These are phyloP conservation scores for Acrocephalus scirpaceus DNA, from an alignment of 2,797 vertebrate genomes.

Conservation along the genomic window DNA sequence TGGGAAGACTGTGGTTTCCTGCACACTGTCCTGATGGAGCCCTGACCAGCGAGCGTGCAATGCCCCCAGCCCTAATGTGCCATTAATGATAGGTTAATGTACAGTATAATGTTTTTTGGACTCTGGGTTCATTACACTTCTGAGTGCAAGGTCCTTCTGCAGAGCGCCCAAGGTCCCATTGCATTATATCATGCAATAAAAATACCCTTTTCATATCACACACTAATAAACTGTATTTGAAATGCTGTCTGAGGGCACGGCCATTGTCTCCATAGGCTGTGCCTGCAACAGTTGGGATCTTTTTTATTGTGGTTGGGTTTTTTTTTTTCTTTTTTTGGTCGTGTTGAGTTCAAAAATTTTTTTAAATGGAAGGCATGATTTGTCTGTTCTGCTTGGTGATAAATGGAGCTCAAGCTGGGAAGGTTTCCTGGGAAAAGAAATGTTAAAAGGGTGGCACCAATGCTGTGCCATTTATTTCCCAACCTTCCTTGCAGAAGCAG, in stretches of 20 bases:
- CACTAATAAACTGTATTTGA: slow-evolving; percentile 84
- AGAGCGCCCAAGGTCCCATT: slow-evolving; percentile 79
- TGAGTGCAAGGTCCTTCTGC: slow-evolving; percentile 81
- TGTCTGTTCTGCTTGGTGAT: not conserved
- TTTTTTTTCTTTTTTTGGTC: not conserved
- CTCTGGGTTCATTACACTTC: slow-evolving; percentile 83
- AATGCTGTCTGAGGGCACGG: slow-evolving; percentile 73
- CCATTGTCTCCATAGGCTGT: slow-evolving; percentile 40
- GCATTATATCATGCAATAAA: slow-evolving; percentile 84
- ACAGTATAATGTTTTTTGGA: slow-evolving; percentile 81
- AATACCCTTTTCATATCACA: slow-evolving; percentile 82
- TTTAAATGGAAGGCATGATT: not conserved
- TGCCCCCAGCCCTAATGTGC: slow-evolving; percentile 82
- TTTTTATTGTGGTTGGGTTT: not conserved
- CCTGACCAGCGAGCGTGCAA: slow-evolving; percentile 80
- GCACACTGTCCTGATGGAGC: slow-evolving; percentile 77
- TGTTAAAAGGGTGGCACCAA: accelerated
- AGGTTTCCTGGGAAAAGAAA: not conserved
- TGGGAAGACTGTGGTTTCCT: slow-evolving; percentile 67
- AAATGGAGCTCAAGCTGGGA: not conserved
- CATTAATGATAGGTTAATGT: slow-evolving; percentile 85
- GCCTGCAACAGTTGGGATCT: slow-evolving; percentile 75
- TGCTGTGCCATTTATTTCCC: not conserved
- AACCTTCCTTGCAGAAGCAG: accelerated
- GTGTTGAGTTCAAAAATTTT: not conserved